phyloP scores from a whole-genome alignment of 2,888 invertebrate genomes.

The Dorcus hopei region DNA sequence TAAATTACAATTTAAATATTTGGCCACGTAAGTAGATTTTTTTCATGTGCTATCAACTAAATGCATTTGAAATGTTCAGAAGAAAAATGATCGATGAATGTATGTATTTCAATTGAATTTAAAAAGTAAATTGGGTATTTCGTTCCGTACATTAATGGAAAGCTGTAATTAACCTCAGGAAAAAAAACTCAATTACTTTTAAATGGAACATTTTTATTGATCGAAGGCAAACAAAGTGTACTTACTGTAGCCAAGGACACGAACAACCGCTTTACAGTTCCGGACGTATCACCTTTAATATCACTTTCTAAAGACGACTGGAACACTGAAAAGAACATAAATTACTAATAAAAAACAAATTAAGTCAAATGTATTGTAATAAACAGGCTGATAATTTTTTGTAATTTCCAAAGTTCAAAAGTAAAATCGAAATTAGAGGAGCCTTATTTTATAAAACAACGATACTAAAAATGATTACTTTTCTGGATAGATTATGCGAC shows the following conservation, averaged over 20 bases:
- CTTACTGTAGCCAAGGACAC: conserved; percentile 71
- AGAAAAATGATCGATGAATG: too few species aligned
- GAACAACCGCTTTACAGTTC: conserved; percentile 84
- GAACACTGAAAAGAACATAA: conserved; percentile 62
- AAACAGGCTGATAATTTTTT: too few species aligned
- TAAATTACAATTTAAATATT: neutral
- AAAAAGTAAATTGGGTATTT: too few species aligned
- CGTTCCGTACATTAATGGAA: too few species aligned
- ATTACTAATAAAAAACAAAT: conserved; percentile 10
- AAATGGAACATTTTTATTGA: too few species aligned
- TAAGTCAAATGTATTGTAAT: conserved; percentile 2
- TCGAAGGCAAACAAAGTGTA: conserved; percentile 6
- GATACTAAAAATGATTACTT: neutral
- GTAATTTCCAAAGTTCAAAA: neutral
- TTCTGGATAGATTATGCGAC: too few species aligned
- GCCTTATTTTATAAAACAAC: neutral
- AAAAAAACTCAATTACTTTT: too few species aligned
- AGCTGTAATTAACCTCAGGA: too few species aligned
- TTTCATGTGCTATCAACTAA: too few species aligned
- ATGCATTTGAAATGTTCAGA: too few species aligned
- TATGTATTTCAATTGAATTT: too few species aligned
- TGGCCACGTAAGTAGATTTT: too few species aligned
- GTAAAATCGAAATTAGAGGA: conserved; percentile 27
- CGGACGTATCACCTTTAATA: conserved; percentile 83
- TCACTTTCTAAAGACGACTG: conserved; percentile 78